A percentile compares a stretch with the other conserved stretches of the same genome.
Evolutionary conservation across 2,888 invertebrate species (phyloP).

Genomic region (Pterostichus niger): DNA sequence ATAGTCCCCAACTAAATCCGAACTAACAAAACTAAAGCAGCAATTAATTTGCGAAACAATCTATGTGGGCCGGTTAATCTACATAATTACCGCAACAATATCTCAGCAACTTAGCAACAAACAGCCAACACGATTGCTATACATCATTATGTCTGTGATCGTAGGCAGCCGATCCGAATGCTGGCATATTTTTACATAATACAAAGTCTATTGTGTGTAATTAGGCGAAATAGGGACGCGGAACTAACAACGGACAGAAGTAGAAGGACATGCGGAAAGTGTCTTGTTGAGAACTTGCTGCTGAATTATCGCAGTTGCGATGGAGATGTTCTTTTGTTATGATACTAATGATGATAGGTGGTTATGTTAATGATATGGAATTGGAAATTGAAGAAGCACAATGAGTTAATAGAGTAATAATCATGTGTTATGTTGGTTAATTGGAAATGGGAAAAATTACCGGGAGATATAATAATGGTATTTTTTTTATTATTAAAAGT

Average conservation of each 20-base stretch:
- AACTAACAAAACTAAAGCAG: conserved; percentile 23
- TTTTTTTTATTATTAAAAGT: conserved; percentile 13
- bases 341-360: conserved; percentile 2
- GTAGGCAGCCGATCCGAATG: conserved; percentile 51
- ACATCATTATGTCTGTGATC: conserved; percentile 36
- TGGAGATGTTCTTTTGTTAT: conserved; percentile 5
- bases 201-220: conserved; percentile 53
- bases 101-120: conserved; percentile 24
- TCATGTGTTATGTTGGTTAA: conserved; percentile 4
- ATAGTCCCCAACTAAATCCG: conserved; percentile 4
- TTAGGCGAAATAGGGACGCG: conserved; percentile 63
- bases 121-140: conserved; percentile 32
- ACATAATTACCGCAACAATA: conserved; percentile 15
- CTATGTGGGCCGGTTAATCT: conserved; percentile 33
- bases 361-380: conserved; percentile 28
- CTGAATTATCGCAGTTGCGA: background rate
- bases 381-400: background rate
- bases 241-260: conserved; percentile 22
- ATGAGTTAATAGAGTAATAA: conserved; percentile 26
- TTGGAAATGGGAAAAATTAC: conserved; percentile 14
- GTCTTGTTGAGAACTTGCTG: background rate
- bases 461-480: background rate
- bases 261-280: conserved; percentile 56
- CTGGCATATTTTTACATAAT: conserved; percentile 58
- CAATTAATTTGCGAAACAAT: conserved; percentile 57